phyloP scores from a whole-genome alignment of 2,113 vertebrate species.

The Sclerurus mexicanus region DNA sequence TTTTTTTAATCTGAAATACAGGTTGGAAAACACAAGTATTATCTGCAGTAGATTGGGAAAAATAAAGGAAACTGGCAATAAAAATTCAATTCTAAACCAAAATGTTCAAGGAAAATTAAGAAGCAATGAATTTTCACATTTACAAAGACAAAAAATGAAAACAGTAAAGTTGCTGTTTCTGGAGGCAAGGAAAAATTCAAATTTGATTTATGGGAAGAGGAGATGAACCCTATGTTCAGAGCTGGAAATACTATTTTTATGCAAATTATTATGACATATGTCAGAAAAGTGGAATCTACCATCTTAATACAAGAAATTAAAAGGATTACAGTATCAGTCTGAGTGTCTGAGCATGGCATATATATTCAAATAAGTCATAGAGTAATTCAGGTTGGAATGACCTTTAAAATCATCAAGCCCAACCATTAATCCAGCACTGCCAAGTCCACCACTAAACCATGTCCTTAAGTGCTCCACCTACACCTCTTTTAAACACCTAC shows the following conservation, averaged over 20 bases:
- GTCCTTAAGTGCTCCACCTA: too few relatives aligned
- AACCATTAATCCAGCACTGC: too few relatives aligned
- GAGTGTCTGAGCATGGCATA: not conserved
- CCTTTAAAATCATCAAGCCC: too few relatives aligned
- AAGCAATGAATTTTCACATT: not conserved
- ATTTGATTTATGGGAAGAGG: not conserved
- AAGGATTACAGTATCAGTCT: not conserved
- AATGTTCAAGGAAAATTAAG: not conserved
- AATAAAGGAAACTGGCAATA: not conserved
- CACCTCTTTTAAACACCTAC: too few relatives aligned
- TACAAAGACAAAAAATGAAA: not conserved
- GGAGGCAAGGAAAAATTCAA: not conserved
- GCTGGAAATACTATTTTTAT: not conserved
- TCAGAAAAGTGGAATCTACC: not conserved
- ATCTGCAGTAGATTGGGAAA: not conserved
- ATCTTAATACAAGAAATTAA: not conserved
- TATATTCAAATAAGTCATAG: not conserved
- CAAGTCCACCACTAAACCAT: too few relatives aligned
- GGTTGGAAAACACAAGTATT: not conserved
- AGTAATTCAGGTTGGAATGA: too few relatives aligned
- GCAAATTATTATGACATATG: not conserved
- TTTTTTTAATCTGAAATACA: not conserved
- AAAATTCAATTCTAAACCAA: fast-evolving
- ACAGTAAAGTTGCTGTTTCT: not conserved
- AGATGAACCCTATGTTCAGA: not conserved